Conservation (phyloP, 2,888 invertebrate genomes). For the Hyles lineata region DNA sequence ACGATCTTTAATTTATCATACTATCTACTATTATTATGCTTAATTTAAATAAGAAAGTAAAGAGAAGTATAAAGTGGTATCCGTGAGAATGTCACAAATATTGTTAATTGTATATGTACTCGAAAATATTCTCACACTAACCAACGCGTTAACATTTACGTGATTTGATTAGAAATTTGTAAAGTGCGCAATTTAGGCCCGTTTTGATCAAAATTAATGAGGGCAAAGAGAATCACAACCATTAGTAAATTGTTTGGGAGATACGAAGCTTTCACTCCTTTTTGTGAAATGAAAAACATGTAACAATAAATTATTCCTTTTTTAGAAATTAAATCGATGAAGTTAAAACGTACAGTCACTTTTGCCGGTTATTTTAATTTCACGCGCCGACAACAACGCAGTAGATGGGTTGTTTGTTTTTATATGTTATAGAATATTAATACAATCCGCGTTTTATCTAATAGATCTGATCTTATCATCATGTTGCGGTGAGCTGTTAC, state of each 20-base stretch:
- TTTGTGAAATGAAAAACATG: not conserved
- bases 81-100: not conserved
- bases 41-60: too few relatives aligned
- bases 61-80: not conserved
- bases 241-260: not conserved
- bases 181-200: constrained; percentile 3
- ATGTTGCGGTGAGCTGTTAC: not conserved
- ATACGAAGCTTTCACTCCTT: constrained; percentile 12
- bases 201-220: constrained; percentile 6
- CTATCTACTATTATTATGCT: too few relatives aligned
- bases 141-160: constrained; percentile 7
- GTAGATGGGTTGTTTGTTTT: constrained; percentile 28
- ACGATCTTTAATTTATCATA: not conserved
- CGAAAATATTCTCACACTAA: constrained; percentile 4
- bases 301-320: not conserved
- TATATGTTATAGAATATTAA: constrained; percentile 40
- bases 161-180: constrained; percentile 11
- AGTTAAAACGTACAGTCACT: not conserved
- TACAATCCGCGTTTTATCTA: constrained; percentile 41
- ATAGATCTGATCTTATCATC: constrained; percentile 37
- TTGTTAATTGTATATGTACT: constrained; percentile 3
- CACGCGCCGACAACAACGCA: constrained; percentile 42
- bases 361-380: constrained; percentile 39
- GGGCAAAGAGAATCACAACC: not conserved
- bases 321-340: not conserved